Percentiles rank a stretch among this genome's conserved stretches.
These are phyloP conservation scores for Todiramphus saurophagus DNA, from an alignment of 2,113 vertebrate species.

Conservation along the genomic window DNA sequence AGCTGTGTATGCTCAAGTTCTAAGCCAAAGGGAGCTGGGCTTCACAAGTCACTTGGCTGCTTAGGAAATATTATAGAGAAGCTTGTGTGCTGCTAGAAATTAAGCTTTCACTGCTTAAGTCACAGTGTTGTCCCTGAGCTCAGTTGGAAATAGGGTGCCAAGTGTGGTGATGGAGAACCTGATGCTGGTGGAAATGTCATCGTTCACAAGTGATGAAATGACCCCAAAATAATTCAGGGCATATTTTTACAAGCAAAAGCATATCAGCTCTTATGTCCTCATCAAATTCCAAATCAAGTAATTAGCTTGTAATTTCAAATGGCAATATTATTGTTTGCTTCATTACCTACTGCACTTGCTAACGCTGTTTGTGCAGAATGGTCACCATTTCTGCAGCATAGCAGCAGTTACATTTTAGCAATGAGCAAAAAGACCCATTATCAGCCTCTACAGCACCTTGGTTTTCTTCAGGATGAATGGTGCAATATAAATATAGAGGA, in stretches of 20 bases:
- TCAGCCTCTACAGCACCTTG: slow-evolving; percentile 4
- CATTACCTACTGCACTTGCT: neutral
- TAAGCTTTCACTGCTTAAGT: neutral
- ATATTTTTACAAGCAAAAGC: slow-evolving; percentile 3
- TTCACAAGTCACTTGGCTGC: neutral
- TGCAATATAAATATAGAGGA: slow-evolving; percentile 3
- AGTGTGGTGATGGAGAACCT: neutral
- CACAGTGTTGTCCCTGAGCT: neutral
- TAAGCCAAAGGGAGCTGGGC: neutral
- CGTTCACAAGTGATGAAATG: neutral
- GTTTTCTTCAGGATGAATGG: slow-evolving; percentile 17
- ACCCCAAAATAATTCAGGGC: neutral
- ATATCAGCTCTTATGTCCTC: slow-evolving; percentile 2
- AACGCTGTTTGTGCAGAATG: neutral
- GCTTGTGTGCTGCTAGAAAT: neutral
- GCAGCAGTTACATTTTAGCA: neutral
- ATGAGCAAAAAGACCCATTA: slow-evolving; percentile 8
- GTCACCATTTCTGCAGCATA: slow-evolving; percentile 19
- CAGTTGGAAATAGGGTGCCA: neutral
- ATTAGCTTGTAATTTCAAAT: slow-evolving; percentile 43
- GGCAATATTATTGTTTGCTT: slow-evolving; percentile 43
- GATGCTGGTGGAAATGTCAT: neutral
- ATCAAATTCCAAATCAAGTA: slow-evolving; percentile 42
- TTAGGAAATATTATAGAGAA: neutral
- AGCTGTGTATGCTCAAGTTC: neutral